Evolutionary conservation across 30 jellyfish, hydroid and myxozoan species (phyloP).

Genomic region (Euphysa ruthae): DNA sequence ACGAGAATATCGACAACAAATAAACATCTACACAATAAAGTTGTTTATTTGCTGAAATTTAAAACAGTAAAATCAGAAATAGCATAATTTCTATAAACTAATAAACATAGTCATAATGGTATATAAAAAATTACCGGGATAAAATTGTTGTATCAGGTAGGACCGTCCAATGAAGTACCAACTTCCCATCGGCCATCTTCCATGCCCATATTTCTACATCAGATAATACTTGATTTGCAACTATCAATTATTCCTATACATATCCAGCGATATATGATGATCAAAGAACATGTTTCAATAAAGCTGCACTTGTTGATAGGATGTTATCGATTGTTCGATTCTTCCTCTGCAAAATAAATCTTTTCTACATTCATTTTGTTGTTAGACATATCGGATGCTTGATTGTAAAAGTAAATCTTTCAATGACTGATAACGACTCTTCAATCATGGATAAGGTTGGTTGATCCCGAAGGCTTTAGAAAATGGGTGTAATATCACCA

Average conservation of each 20-base stretch:
- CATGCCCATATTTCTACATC: constrained; percentile 1
- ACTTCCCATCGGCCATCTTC: background rate
- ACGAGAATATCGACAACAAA: too few species aligned
- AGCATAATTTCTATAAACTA: too few species aligned
- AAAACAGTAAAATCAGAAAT: too few species aligned
- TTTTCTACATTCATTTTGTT: constrained; percentile 5
- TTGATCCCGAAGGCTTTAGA: too few species aligned
- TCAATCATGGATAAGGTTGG: too few species aligned
- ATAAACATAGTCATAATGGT: too few species aligned
- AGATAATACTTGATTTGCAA: background rate
- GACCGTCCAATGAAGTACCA: background rate
- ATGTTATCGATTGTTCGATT: background rate
- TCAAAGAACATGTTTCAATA: background rate
- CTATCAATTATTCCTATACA: background rate
- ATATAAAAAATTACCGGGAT: background rate
- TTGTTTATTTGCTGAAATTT: too few species aligned
- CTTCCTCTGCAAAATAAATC: constrained; percentile 6
- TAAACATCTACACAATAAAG: too few species aligned
- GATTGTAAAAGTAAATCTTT: too few species aligned
- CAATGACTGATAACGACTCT: too few species aligned
- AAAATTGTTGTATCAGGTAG: background rate
- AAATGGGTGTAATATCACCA: too few species aligned
- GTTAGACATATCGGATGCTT: constrained; percentile 7
- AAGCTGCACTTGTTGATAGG: too few species aligned
- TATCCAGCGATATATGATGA: constrained; percentile 1